A percentile compares a stretch with the other conserved stretches of the same genome.
Conservation (phyloP, 2,797 vertebrate species). For the Cyprinodon diabolis region DNA sequence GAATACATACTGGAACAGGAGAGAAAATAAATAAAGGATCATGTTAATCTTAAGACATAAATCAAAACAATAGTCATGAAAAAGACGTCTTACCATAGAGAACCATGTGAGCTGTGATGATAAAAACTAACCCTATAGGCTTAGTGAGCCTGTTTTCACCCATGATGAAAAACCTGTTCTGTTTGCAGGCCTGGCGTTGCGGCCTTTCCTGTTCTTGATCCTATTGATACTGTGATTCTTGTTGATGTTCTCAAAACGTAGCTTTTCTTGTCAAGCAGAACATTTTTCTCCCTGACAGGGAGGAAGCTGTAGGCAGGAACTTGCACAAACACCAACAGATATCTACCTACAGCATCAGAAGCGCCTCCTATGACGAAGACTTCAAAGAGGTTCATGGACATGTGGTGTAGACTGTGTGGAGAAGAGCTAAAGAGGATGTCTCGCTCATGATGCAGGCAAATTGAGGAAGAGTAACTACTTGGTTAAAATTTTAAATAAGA, state of each 20-base stretch:
- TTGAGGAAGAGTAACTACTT: constrained; percentile 18
- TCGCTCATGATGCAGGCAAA: constrained; percentile 19
- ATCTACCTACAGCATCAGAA: constrained; percentile 31
- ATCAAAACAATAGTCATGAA: not conserved
- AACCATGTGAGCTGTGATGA: constrained; percentile 47
- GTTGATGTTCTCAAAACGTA: constrained; percentile 8
- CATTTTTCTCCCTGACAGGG: constrained; percentile 16
- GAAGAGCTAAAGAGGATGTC: constrained; percentile 26
- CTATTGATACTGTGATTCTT: not conserved
- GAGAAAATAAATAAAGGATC: not conserved
- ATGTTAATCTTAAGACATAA: not conserved
- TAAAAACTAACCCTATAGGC: constrained; percentile 46
- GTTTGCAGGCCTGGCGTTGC: not conserved
- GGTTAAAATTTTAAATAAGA: constrained; percentile 15
- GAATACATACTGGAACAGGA: not conserved
- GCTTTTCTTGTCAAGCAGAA: constrained; percentile 13
- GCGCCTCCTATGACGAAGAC: constrained; percentile 58
- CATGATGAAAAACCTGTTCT: constrained; percentile 39
- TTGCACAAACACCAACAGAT: constrained; percentile 36
- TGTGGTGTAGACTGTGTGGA: constrained; percentile 50
- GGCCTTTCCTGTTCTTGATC: not conserved
- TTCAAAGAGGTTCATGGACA: constrained; percentile 53
- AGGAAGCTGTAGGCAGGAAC: constrained; percentile 69
- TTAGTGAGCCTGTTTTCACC: constrained; percentile 25
- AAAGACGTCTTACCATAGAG: constrained; percentile 57